Evolutionary conservation across 2,113 vertebrate genomes (phyloP).

Genomic region (Rhinolophus sinicus): DNA sequence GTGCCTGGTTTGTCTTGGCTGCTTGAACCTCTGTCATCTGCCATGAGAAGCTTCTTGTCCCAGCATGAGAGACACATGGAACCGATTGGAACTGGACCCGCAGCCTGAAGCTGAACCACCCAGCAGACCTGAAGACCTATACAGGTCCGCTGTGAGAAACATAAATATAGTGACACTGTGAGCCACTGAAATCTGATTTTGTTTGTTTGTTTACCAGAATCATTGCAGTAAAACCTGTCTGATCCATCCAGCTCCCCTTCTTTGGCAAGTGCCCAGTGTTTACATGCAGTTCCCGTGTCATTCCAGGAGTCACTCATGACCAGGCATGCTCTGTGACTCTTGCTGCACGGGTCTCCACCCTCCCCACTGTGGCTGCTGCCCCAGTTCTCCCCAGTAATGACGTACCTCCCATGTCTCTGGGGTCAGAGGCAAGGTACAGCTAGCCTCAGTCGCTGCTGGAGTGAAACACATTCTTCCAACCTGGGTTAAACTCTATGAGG

Average conservation of each 20-base stretch:
- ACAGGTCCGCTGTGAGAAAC: neutral
- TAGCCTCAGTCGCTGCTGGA: neutral
- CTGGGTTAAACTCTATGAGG: neutral
- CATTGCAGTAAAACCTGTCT: neutral
- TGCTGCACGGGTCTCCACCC: neutral
- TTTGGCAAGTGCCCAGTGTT: neutral
- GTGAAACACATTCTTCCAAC: neutral
- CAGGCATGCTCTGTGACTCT: neutral
- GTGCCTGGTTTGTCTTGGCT: neutral
- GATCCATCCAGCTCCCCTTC: no score
- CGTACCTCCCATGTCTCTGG: neutral
- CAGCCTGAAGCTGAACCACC: neutral
- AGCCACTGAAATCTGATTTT: neutral
- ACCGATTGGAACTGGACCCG: neutral
- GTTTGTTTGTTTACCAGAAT: neutral
- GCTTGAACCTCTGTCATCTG: neutral
- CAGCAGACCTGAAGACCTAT: neutral
- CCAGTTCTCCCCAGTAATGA: neutral
- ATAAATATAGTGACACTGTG: neutral
- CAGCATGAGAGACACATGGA: neutral
- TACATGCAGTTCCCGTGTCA: neutral
- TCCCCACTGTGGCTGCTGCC: neutral
- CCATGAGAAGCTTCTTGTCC: neutral
- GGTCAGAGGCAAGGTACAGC: neutral
- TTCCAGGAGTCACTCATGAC: neutral